Base-by-base conservation (phyloP, 2,113 vertebrate species). In the Elgaria multicarinata region DNA sequence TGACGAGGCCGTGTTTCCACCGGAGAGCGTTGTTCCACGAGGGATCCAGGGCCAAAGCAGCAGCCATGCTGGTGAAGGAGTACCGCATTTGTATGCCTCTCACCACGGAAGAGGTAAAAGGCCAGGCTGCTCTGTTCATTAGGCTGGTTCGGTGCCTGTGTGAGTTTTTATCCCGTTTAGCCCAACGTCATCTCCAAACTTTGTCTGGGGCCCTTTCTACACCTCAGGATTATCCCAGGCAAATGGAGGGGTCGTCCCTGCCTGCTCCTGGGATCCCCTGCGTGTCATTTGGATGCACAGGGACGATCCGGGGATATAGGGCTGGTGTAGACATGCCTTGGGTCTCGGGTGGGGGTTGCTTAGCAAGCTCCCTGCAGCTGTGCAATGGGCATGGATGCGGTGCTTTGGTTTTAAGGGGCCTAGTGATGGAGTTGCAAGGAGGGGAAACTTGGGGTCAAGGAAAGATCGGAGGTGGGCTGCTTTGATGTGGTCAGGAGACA, bases 71-170 rank as follows among this genome's bases (percentile, higher is more conserved):
- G 96, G 90, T 98, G 96, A 99, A 99, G 96, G 98, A 99, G 95
- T 99, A 99, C 95, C 97, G 98, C 93, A 98, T 99, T 94, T 99
- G 98, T 87, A 99, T 99, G 98, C 98, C 98, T 1, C 98, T 99
- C 91, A 98, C 98, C 85, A 98, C 98, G 16, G 98, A 98, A 31
- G 98, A 99, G 98, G 98, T 99, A 96, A 98, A n/a, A 97, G 20
- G 3, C 58, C 58, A 4, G 58, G 58, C 58, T 20, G 16, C 22
- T 22, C 20, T 3, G 58, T 16, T 20, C 18, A 20, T 20, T 2
- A 22, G 58, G 58, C 58, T 53, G 12, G 50, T 53, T 53, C 50
- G 12, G 50, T 53, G 50, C 8, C 8, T 53, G 50, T 10, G 50
- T 53, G 50, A 4, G 28, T 6, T 6, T 46, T 77, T 50, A 33